Base-by-base conservation (phyloP, 2,888 invertebrate genomes). In the Nowickia ferox region DNA sequence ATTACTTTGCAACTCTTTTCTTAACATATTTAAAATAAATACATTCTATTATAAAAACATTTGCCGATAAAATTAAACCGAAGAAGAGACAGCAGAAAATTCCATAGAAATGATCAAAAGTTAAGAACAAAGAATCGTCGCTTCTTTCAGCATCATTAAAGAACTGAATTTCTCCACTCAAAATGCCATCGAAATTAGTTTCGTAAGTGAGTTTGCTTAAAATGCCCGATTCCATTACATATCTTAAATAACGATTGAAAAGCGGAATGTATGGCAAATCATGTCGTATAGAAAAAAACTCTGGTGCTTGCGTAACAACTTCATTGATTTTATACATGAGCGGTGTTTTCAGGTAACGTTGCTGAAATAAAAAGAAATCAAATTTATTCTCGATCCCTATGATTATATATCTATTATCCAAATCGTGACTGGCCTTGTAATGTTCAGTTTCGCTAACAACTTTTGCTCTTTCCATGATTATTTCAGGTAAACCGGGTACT, bases 281-380 rank as follows among this genome's bases (percentile, higher is more conserved):
- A 1, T 9, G 5, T 4, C 81, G 57, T 3, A 59, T 11, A 1
- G 42, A 38, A 15, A 66, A 55, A 42, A 9, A 40, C 4, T 51
- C 11, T 2, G 46, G 82, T 1, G 11, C 0, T 2, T 13, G 4
- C 11, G 3, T 10, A 1, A 66, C 0, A 11, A 22, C 38, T 2
- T 15, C n/a, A 19, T 51, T 30, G n/a, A 79, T 55, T 9, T 51
- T 59, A 48, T 68, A 53, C 61, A 82, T 40, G 9, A 53, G 76
- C 8, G 75, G 82, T 5, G 40, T 48, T 63, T 76, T 71, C 2
- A 82, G n/a, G 17, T 53, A 76, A 3, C 10, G 17, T n/a, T 82
- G 82, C 76, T 82, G 82, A 30, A 46, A 82, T 11, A 76, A 38
- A 13, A 44, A 68, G 15, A 78, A 78, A 38, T 19, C 11, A 0